Percentiles rank a stretch among this genome's conserved stretches.
Conservation (phyloP, 2,888 invertebrate genomes). For the Agriopis marginaria region DNA sequence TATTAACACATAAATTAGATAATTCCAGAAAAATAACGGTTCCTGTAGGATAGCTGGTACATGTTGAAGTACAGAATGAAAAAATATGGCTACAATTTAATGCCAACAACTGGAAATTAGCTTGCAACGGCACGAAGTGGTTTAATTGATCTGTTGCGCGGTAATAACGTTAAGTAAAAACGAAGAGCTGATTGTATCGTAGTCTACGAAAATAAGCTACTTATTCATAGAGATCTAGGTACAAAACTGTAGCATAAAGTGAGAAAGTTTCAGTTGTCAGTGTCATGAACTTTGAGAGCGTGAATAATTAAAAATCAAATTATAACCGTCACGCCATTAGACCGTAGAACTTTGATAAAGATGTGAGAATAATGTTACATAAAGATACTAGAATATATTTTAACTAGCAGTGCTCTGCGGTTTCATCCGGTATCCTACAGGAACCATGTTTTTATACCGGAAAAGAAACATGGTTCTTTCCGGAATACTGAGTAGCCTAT, state of each 20-base stretch:
- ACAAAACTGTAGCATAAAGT: constrained; percentile 7
- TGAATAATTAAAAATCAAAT: constrained; percentile 13
- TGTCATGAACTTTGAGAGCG: constrained; percentile 12
- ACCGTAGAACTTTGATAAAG: neutral
- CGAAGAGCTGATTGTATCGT: too few relatives aligned
- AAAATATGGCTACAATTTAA: neutral
- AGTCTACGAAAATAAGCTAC: too few relatives aligned
- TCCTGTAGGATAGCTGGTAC: too few relatives aligned
- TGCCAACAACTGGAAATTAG: neutral
- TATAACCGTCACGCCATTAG: neutral
- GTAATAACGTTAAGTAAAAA: neutral
- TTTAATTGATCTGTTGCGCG: neutral
- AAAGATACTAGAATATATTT: neutral
- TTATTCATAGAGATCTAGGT: constrained; percentile 2
- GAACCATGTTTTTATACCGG: too few relatives aligned
- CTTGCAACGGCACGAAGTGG: neutral
- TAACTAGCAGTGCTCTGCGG: too few relatives aligned
- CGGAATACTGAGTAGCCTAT: too few relatives aligned
- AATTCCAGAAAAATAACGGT: too few relatives aligned
- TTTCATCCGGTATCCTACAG: too few relatives aligned
- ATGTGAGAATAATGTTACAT: neutral
- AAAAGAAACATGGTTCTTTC: too few relatives aligned
- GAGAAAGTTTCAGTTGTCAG: constrained; percentile 13
- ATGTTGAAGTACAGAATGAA: too few relatives aligned
- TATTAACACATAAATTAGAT: too few relatives aligned